phyloP scores from a whole-genome alignment of 2,888 invertebrate genomes.

The Lissonota sp. region DNA sequence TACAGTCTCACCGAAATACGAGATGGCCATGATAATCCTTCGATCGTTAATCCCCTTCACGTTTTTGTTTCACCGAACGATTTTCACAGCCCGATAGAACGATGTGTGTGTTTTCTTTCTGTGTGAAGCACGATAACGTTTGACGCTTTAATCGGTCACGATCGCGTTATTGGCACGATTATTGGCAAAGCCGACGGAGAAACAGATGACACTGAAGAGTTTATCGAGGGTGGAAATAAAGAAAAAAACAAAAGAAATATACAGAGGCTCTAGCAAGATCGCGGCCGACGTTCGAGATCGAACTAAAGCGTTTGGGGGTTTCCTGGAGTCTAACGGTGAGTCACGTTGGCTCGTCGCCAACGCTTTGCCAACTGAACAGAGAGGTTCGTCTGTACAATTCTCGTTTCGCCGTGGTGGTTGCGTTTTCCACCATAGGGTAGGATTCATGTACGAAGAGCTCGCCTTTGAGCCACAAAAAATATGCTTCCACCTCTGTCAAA shows the following conservation, averaged over 20 bases:
- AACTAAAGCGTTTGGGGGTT: constrained; percentile 78
- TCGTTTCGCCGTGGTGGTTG: constrained; percentile 12
- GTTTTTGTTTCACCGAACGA: background rate
- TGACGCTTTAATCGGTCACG: constrained; percentile 3
- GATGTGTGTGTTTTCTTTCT: background rate
- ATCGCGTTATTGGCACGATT: constrained; percentile 18
- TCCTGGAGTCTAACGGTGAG: constrained; percentile 80
- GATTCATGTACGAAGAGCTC: too few relatives aligned
- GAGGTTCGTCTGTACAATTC: background rate
- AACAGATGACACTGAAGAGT: background rate
- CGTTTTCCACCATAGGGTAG: constrained; percentile 4
- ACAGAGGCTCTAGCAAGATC: constrained; percentile 32
- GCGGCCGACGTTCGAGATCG: constrained; percentile 74
- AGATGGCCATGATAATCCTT: constrained; percentile 39
- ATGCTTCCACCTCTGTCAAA: too few relatives aligned
- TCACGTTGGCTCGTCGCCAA: constrained; percentile 80
- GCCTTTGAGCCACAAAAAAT: too few relatives aligned
- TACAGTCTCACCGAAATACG: constrained; percentile 28
- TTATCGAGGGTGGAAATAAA: background rate
- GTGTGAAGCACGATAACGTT: background rate
- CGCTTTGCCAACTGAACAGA: constrained; percentile 60
- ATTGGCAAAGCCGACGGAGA: background rate
- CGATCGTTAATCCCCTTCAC: background rate
- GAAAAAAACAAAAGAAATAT: constrained; percentile 7
- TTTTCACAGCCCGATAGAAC: too few relatives aligned